phyloP scores from a whole-genome alignment of 2,888 invertebrate species.

The Cantharis rufa region DNA sequence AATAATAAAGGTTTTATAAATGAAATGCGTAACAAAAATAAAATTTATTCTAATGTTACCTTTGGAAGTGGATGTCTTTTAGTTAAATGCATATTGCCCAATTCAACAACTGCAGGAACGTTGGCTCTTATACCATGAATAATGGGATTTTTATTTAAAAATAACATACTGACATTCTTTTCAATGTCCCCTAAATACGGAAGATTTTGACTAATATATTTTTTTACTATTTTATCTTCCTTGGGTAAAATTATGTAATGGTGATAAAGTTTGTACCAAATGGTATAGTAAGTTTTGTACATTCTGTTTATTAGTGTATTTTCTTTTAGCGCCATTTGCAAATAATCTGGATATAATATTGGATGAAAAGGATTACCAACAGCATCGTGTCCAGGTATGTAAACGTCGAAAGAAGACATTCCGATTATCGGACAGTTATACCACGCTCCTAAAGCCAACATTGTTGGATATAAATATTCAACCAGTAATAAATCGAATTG shows the following conservation, averaged over 20 bases:
- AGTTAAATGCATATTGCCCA: slow-evolving; percentile 45
- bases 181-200: slow-evolving; percentile 47
- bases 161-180: slow-evolving; percentile 45
- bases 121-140: slow-evolving; percentile 45
- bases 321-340: background rate
- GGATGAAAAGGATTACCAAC: slow-evolving; percentile 48
- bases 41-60: slow-evolving; percentile 36
- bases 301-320: slow-evolving; percentile 28
- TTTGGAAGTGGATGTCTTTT: slow-evolving; percentile 41
- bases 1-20: slow-evolving; percentile 7
- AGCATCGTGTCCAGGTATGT: slow-evolving; percentile 40
- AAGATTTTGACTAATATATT: slow-evolving; percentile 47
- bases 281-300: slow-evolving; percentile 39
- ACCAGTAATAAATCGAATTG: slow-evolving; percentile 48
- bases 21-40: background rate
- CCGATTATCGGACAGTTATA: slow-evolving; percentile 49
- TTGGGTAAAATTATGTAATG: slow-evolving; percentile 38
- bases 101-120: slow-evolving; percentile 45
- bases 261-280: slow-evolving; percentile 40
- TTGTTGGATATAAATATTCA: slow-evolving; percentile 43
- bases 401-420: slow-evolving; percentile 44
- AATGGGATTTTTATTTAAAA: slow-evolving; percentile 47
- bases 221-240: slow-evolving; percentile 42
- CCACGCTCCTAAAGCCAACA: slow-evolving; percentile 43
- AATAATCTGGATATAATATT: slow-evolving; percentile 45